Evolutionary conservation across 2,888 invertebrate genomes (phyloP), one percentile per base, ranked within the genome.

Genomic region (Lithosia quadra): DNA sequence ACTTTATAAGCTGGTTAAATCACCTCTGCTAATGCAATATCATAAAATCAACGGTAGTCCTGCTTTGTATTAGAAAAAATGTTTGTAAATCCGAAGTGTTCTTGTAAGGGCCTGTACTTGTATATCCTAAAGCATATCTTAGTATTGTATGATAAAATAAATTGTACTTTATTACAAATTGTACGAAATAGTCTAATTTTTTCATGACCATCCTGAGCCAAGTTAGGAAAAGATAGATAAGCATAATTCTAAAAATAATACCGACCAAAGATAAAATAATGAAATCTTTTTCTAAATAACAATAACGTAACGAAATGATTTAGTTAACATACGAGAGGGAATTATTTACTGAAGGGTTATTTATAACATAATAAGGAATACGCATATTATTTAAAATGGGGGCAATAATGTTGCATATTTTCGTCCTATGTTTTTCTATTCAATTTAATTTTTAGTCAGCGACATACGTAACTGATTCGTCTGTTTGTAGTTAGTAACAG

Each of bases 11-110:
- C n/a, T 22, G 55, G 24, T 56, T 5, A 56, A 22, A 56, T 13
- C 15, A 22, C 22, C 24, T 22, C 24, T 56, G 15, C 4, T 28
- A n/a, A 10, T 62, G 43, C 43, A 62, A 62, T 62, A 49, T 62
- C 28, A 43, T 39, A 5, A 24, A 49, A n/a, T 11, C 18, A 2
- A n/a, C 2, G 24, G 0, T 28, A 5, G 5, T 28, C 21, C 8
- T 1, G n/a, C 11, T 15, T n/a, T 18, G n/a, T 28, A 21, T 34
- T 15, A 63, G 2, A 39, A 39, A 34, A 15, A 34, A 1, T 49
- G 21, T 63, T 62, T 63, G 34, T 22, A 34, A 63, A 55, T 63
- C 33, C 49, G 15, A 33, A 15, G 11, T 49, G 33, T 63, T 53
- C 11, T 21, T 36, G 11, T 21, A 34, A n/a, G 21, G 21, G n/a